phyloP scores from a whole-genome alignment of 2,888 invertebrate species.

The Serripes groenlandicus region DNA sequence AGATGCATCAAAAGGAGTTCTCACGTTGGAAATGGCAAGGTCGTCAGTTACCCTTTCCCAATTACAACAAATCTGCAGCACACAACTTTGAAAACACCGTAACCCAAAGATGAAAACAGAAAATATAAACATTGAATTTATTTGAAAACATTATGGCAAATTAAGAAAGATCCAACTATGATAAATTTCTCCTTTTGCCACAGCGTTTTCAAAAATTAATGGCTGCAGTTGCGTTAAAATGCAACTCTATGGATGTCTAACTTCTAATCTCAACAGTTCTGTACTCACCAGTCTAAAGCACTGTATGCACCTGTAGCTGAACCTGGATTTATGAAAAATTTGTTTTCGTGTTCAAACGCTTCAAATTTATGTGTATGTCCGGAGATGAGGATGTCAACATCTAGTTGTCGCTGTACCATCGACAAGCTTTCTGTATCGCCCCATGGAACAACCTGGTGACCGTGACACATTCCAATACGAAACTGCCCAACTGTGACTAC shows the following conservation, averaged over 20 bases:
- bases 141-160: not conserved
- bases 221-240: not conserved
- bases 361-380: conserved; percentile 99
- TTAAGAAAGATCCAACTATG: not conserved
- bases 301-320: conserved; percentile 99
- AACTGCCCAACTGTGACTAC: conserved; percentile 99
- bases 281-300: conserved; percentile 93
- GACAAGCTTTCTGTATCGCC: conserved; percentile 94
- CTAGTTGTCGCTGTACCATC: conserved; percentile 97
- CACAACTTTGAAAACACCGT: too few relatives aligned
- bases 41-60: too few relatives aligned
- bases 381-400: conserved; percentile 99
- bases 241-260: not conserved
- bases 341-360: conserved; percentile 99
- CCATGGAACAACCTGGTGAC: conserved; percentile 97
- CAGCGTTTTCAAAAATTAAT: not conserved
- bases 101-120: too few relatives aligned
- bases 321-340: conserved; percentile 99
- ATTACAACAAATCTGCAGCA: too few relatives aligned
- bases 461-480: conserved; percentile 98
- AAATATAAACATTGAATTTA: too few relatives aligned
- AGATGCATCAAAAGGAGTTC: too few relatives aligned
- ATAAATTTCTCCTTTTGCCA: not conserved
- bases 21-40: too few relatives aligned
- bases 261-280: not conserved